Base-by-base conservation (phyloP, 1,140 invertebrate genomes). In the Euwallacea fornicatus region DNA sequence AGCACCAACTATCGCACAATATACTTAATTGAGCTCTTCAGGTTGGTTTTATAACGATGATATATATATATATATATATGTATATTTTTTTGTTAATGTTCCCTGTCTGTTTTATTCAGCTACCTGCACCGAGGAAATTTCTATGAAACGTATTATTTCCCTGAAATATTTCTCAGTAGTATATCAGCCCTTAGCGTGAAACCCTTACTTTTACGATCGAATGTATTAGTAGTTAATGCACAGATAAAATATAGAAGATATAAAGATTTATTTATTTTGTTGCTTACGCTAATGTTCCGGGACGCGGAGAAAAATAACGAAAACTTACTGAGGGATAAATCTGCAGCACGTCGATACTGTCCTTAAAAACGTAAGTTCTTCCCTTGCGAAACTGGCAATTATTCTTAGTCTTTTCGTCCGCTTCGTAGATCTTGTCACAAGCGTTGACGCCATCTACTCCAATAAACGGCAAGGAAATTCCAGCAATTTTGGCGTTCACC, bases 361-460 rank as follows among this genome's bases (percentile, higher is more conserved):
- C 88, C 76, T 86, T 91, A 78, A 91, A 93, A 0, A 85, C 50
- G 69, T 93, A 93, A 42, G 85, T 84, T 54, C 80, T 81, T 11
- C 87, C 89, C 2, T 85, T 84, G 71, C 88, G 86, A 42, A 93
- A 78, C 0, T 91, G 89, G 74, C 91, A 93, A 1, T 81, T 78
- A 0, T 83, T 85, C 77, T 87, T 84, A 2, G 78, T 85, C 75
- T 74, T 83, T 7, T 84, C 88, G 73, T 87, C 78, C 53, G 80
- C 74, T 65, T 83, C 80, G 74, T 81, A 89, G 42, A 93, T 82
- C 69, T 88, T 87, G 53, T 84, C 80, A 75, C 91, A 93, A 3
- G 90, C 88, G 47, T 85, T 83, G 4, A 83, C 85, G n/a, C 88
- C 88, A 74, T 93, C 90, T 0, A 92, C 89, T 42, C 91, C 91